These are phyloP conservation scores for Willisornis vidua DNA, from an alignment of 2,113 vertebrate species.

Conservation along the genomic window DNA sequence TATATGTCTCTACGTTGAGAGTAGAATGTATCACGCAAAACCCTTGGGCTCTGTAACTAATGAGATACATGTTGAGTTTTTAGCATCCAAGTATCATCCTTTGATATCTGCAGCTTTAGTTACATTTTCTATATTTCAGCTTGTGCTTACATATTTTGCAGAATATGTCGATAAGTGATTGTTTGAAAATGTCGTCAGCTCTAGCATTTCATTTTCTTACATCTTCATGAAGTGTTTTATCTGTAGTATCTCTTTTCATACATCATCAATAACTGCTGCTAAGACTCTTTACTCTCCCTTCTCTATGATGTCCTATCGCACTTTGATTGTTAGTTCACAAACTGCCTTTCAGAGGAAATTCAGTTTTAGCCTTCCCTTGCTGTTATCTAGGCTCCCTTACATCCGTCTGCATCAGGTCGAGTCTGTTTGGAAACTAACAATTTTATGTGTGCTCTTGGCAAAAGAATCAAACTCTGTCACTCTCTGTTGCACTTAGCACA, in stretches of 20 bases:
- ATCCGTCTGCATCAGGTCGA: conserved; percentile 36
- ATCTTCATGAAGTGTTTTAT: conserved; percentile 37
- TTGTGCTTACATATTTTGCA: neutral
- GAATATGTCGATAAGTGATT: neutral
- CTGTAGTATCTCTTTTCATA: conserved; percentile 17
- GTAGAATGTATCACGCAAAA: neutral
- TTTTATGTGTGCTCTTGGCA: conserved; percentile 55
- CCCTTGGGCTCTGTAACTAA: neutral
- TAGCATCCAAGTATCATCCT: neutral
- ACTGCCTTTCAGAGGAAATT: conserved; percentile 35
- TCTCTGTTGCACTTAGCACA: conserved; percentile 51
- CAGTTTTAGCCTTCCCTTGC: conserved; percentile 8
- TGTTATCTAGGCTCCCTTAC: conserved; percentile 47
- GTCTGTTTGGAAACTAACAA: conserved; percentile 63
- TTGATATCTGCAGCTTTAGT: neutral
- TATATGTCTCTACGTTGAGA: neutral
- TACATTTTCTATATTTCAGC: neutral
- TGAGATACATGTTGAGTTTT: neutral
- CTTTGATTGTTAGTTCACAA: conserved; percentile 52
- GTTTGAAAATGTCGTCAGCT: conserved; percentile 19
- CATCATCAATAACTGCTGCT: conserved; percentile 9
- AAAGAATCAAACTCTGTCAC: conserved; percentile 59
- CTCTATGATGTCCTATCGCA: conserved; percentile 4
- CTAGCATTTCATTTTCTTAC: conserved; percentile 5
- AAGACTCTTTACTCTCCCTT: conserved; percentile 32